Base-by-base conservation (phyloP, 2,113 vertebrate genomes). In the Corythaeola cristata region DNA sequence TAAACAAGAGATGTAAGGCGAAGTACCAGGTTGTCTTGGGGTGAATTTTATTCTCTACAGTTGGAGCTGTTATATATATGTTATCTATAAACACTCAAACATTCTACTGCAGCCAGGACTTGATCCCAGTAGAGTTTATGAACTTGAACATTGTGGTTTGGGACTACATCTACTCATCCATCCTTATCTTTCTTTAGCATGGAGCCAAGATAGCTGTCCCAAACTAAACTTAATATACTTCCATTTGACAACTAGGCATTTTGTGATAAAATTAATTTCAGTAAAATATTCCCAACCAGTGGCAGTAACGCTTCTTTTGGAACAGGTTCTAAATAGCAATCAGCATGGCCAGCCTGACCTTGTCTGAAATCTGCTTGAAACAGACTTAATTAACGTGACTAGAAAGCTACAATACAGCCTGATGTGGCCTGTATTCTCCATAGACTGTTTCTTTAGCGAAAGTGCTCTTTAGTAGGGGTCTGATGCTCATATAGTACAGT, bases 301-400 rank as follows among this genome's bases (percentile, higher is more conserved):
- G 47, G 32, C 72, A 95, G 59, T 80, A 93, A 76, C 67, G 50
- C 28, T 93, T 67, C 73, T 90, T 92, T 94, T 89, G 80, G 87
- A 96, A 96, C 56, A 81, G 20, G 73, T 88, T 96, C 63, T 84
- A 80, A 83, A 76, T 2, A 83, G 72, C 77, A 84, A 41, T 59
- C 86, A 89, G 80, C 64, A 81, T 49, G 23, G 37, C 9, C 60
- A 92, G 39, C 32, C 47, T 79, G 80, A 89, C 89, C 66, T 94
- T 95, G 21, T 44, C 79, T 77, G 77, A 92, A 91, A 87, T 59
- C 47, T 91, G 52, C 64, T 95, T 32, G 3, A 52, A 81, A 71
- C 20, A 47, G 30, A 77, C 87, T 94, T 81, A 67, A 74, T 72
- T 86, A 96, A 85, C 30, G 82, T 60, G 37, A 75, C 68, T 60